Conservation (phyloP, 1,140 invertebrate species). For the Bombus vancouverensis region DNA sequence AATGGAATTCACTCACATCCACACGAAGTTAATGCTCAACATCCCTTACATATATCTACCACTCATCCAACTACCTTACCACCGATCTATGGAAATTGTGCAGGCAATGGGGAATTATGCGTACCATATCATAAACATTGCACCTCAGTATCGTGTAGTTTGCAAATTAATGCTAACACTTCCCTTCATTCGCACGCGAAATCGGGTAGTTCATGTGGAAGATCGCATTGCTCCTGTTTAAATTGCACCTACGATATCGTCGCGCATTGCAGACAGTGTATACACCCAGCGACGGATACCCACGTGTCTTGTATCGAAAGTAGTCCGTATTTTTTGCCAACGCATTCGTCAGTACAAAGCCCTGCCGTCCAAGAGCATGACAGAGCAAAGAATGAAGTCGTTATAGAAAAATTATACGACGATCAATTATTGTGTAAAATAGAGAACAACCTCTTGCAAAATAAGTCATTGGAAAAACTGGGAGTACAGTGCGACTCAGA, state of each 20-base stretch:
- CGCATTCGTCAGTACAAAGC: slow-evolving; percentile 69
- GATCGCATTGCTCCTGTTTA: slow-evolving; percentile 67
- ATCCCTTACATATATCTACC: slow-evolving; percentile 67
- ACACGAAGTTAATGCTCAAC: slow-evolving; percentile 66
- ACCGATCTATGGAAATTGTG: slow-evolving; percentile 69
- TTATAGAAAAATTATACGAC: slow-evolving; percentile 72
- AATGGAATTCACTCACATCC: slow-evolving; percentile 58
- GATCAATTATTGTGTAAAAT: slow-evolving; percentile 71
- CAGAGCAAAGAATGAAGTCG: slow-evolving; percentile 64
- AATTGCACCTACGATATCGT: slow-evolving; percentile 75
- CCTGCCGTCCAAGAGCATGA: slow-evolving; percentile 72
- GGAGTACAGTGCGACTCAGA: slow-evolving; percentile 61
- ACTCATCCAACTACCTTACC: slow-evolving; percentile 60
- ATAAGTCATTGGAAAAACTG: slow-evolving; percentile 62
- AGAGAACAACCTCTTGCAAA: slow-evolving; percentile 62
- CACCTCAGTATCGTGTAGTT: slow-evolving; percentile 66
- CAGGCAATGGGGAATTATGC: slow-evolving; percentile 69
- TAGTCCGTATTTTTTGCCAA: slow-evolving; percentile 73
- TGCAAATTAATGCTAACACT: slow-evolving; percentile 68
- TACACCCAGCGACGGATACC: slow-evolving; percentile 71
- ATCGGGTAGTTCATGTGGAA: slow-evolving; percentile 52
- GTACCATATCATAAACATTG: slow-evolving; percentile 75
- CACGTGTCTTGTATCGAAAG: slow-evolving; percentile 69
- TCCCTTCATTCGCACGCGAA: slow-evolving; percentile 63
- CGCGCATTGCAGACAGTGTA: slow-evolving; percentile 74